Evolutionary conservation across 2,113 vertebrate genomes (phyloP), one percentile per base, ranked within the genome.

Genomic region (Amphilophus citrinellus): DNA sequence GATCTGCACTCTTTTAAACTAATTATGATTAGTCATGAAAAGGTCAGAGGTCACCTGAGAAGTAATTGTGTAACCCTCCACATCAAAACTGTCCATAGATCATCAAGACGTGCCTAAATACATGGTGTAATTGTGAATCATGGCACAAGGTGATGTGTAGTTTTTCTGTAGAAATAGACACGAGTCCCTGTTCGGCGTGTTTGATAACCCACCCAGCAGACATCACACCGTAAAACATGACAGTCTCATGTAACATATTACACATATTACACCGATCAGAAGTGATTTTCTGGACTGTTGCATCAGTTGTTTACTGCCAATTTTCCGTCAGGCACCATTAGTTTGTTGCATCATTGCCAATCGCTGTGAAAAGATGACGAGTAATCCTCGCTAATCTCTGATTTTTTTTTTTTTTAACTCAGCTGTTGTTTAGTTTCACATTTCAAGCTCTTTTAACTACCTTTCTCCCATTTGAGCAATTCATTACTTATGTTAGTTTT

Each of bases 291-390:
- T 92, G 90, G 78, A 94, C 75, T 76, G 93, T 96, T 96, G 96
- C 96, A 96, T 96, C 96, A 96, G 84, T 96, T 96, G 96, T 96
- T 96, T 96, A 96, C 95, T 79, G 91, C 24, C 61, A 77, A 94
- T 95, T 95, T 96, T 95, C 94, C 95, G 85, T 94, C 93, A 94
- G 93, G 87, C 94, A 80, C 88, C 91, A 78, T 94, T 81, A 80
- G 82, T 92, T 89, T 80, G 92, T 96, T 96, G 95, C 95, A 95
- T 96, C 96, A 96, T 68, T 94, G 92, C 84, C 94, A 87, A 95
- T 96, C 89, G 30, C 80, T 85, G 91, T 85, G 79, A 94, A 93
- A 76, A 75, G 90, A 93, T 90, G 84, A 89, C 9, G 65, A 79
- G 75, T 83, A 75, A 42, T 81, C 61, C 27, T 85, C 78, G 59